Base-by-base conservation (phyloP, 2,888 invertebrate genomes). In the Mechanitis messenoides region DNA sequence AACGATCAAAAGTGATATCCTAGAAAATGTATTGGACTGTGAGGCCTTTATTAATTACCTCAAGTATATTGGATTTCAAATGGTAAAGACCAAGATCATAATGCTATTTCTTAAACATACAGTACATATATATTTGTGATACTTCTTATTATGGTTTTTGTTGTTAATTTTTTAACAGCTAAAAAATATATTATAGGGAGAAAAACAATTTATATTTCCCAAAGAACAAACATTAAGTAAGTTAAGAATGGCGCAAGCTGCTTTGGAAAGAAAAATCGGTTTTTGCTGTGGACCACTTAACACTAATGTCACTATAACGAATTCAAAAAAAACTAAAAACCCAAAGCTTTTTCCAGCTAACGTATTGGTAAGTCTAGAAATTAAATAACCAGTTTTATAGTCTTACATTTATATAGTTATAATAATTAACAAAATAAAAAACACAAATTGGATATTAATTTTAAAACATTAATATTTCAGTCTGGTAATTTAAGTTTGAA, bases 11-110 rank as follows among this genome's bases (percentile, higher is more conserved):
- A 81, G 76, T 64, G 77, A 79, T 60, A 60, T 75, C 61, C 66
- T 88, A 1, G 78, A 77, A 68, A 77, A 76, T 56, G 71, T 74
- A 47, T 59, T 77, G 38, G 71, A 76, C 58, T 73, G 74, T 60
- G 74, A 82, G 12, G 76, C 78, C 38, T 83, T 88, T 53, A 71
- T 64, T 60, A 84, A 85, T 47, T 90, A 88, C 63, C 72, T 90
- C n/a, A 80, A 78, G 73, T 86, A 87, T 62, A 73, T 88, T 46
- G 87, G 87, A n/a, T 89, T 87, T 69, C 69, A 71, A 64, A 50
- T 66, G 75, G 89, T 90, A 77, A 78, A 82, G 28, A 33, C 12
- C 28, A 9, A 3, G 54, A 35, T 50, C 11, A 45, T 53, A 31
- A 3, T 3, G n/a, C 33, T 38, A 12, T 12, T 12, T 12, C 58